These are phyloP conservation scores for Paguma larvata DNA, from an alignment of 2,797 vertebrate species.

Conservation along the genomic window DNA sequence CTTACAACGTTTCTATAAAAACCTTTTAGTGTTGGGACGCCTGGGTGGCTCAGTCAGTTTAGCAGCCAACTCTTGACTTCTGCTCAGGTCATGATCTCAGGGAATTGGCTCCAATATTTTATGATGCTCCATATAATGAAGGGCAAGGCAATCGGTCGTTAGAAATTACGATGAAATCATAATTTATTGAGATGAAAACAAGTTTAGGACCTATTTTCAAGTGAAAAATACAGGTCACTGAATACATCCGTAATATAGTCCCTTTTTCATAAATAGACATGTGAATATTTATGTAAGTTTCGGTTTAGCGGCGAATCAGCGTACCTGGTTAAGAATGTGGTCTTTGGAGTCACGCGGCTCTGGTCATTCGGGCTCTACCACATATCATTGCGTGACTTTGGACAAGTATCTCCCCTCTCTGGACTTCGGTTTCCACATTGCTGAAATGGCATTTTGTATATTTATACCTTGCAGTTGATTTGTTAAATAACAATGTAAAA, in stretches of 20 bases:
- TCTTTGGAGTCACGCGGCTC: background rate
- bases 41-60: too few species aligned
- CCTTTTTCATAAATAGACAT: background rate
- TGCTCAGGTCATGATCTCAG: too few species aligned
- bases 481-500: background rate
- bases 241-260: background rate
- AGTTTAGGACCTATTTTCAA: background rate
- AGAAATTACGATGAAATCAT: background rate
- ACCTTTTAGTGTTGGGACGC: background rate
- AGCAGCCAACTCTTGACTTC: too few species aligned
- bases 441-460: background rate
- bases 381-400: background rate
- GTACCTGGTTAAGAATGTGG: background rate
- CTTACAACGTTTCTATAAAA: background rate
- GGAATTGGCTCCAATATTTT: background rate
- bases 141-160: background rate
- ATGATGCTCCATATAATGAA: background rate
- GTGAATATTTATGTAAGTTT: background rate
- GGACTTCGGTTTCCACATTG: background rate
- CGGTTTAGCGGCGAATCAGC: background rate
- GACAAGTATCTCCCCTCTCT: background rate
- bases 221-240: background rate
- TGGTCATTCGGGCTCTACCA: background rate
- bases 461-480: background rate
- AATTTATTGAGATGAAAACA: slow-evolving; percentile 41